Conservation (phyloP, 2,113 vertebrate genomes). For the Eptesicus fuscus region DNA sequence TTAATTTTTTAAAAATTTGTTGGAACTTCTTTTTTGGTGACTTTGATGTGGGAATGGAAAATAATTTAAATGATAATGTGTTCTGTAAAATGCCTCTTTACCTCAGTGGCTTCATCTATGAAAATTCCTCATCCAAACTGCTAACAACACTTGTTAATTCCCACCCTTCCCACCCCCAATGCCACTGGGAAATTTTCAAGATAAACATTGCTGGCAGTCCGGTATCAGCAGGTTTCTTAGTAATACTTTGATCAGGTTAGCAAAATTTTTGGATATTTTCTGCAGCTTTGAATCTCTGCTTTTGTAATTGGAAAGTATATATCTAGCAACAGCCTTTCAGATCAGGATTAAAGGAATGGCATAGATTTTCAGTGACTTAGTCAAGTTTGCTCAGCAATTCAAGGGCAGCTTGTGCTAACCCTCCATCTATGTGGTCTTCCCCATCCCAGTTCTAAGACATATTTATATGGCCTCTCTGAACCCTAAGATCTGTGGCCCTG, state of each 20-base stretch:
- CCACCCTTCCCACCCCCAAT: neutral
- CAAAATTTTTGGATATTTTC: constrained; percentile 8
- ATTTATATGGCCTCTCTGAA: neutral
- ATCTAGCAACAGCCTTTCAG: neutral
- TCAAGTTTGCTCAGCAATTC: neutral
- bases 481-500: neutral
- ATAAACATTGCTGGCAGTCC: neutral
- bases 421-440: fast-evolving
- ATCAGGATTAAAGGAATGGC: neutral
- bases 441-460: fast-evolving
- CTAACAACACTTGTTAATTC: neutral
- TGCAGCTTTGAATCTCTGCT: neutral
- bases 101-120: neutral
- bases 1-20: constrained; percentile 16
- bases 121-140: neutral
- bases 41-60: constrained; percentile 8
- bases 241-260: neutral
- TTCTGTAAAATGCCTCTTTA: neutral
- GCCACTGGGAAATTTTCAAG: neutral
- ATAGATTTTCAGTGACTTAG: neutral
- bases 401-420: neutral
- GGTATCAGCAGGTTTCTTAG: neutral
- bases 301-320: neutral
- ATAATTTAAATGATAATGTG: constrained; percentile 57
- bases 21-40: neutral